phyloP scores from a whole-genome alignment of 2,113 vertebrate genomes.

The Chloroceryle aenea region DNA sequence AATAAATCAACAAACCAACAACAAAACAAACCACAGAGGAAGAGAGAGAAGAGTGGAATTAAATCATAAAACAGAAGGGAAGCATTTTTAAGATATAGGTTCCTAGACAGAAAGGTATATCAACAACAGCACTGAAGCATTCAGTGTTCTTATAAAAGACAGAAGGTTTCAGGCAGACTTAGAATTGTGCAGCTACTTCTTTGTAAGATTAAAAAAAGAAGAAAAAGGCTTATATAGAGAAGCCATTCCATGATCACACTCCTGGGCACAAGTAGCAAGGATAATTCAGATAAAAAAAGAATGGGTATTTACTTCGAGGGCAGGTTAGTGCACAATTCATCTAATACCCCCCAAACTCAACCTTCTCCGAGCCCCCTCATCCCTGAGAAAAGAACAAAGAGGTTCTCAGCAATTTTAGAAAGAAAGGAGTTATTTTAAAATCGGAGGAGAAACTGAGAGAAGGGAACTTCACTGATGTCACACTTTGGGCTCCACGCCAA shows the following conservation, averaged over 20 bases:
- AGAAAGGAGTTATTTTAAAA: neutral
- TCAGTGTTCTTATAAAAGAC: neutral
- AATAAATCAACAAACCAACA: neutral
- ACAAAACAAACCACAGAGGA: neutral
- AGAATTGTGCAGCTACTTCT: neutral
- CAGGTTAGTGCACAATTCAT: neutral
- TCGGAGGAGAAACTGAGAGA: neutral
- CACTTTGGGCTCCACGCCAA: neutral
- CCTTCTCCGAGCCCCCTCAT: neutral
- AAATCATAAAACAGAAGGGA: neutral
- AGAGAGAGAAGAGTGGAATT: neutral
- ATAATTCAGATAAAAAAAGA: neutral
- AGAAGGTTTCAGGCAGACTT: neutral
- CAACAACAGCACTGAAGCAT: neutral
- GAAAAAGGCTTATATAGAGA: neutral
- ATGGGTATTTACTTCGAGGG: neutral
- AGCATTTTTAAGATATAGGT: neutral
- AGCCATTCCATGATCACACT: neutral
- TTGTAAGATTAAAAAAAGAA: neutral
- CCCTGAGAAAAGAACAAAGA: neutral
- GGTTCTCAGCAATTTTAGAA: neutral
- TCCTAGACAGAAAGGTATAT: neutral
- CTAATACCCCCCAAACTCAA: neutral
- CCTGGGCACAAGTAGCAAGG: neutral
- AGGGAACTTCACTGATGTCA: neutral